phyloP scores from a whole-genome alignment of 2,888 invertebrate species.

The Dynastes grantii region DNA sequence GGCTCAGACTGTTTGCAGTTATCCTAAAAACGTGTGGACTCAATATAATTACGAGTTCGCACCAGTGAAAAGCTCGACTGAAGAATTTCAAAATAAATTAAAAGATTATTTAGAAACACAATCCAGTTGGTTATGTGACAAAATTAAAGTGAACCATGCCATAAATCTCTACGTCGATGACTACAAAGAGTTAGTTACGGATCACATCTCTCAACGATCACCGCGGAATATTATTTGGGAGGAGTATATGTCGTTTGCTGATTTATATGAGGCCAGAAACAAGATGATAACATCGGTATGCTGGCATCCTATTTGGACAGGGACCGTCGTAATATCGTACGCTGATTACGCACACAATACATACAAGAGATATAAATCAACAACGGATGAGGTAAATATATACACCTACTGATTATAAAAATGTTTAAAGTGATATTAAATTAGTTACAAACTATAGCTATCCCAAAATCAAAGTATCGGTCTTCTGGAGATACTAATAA shows the following conservation, averaged over 20 bases:
- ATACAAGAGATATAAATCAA: conserved; percentile 67
- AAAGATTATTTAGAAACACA: conserved; percentile 62
- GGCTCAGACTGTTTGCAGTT: conserved; percentile 80
- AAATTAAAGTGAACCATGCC: conserved; percentile 63
- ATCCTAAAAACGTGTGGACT: conserved; percentile 80
- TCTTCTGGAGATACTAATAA: no score
- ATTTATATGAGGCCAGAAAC: conserved; percentile 76
- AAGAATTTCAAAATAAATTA: conserved; percentile 62
- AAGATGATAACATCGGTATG: conserved; percentile 78
- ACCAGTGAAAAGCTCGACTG: conserved; percentile 59
- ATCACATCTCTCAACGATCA: conserved; percentile 35
- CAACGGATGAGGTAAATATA: conserved; percentile 51
- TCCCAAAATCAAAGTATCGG: no score
- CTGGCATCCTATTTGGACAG: conserved; percentile 83
- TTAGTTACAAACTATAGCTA: no score
- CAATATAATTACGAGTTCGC: conserved; percentile 74
- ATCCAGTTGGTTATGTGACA: conserved; percentile 62
- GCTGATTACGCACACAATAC: conserved; percentile 74
- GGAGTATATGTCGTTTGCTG: conserved; percentile 78
- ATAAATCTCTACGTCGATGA: conserved; percentile 79
- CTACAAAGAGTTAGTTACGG: conserved; percentile 72
- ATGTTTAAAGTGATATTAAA: no score
- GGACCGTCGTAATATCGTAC: conserved; percentile 80
- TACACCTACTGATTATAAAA: no score
- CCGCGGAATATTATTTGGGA: conserved; percentile 62